A percentile compares a stretch with the other conserved stretches of the same genome.
Evolutionary conservation across 2,113 vertebrate species (phyloP).

Genomic region (Amphiprion ocellaris): DNA sequence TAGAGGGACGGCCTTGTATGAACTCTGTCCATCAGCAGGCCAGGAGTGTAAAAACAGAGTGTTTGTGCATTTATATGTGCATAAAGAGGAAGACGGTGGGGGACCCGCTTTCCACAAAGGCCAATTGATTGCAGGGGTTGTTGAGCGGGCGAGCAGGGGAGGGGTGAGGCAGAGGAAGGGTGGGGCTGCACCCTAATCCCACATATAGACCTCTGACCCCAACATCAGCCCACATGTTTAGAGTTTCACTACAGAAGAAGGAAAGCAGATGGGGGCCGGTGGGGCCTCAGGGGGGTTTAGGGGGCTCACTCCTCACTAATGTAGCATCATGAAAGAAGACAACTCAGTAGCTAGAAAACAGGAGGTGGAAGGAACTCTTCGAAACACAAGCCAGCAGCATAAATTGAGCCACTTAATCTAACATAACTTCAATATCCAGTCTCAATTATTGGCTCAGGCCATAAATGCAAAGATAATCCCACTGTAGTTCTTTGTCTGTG

Average conservation of each 20-base stretch:
- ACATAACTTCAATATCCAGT: slow-evolving; percentile 14
- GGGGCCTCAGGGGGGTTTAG: slow-evolving; percentile 43
- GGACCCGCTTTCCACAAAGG: slow-evolving; percentile 64
- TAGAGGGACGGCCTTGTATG: slow-evolving; percentile 4
- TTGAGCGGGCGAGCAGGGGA: slow-evolving; percentile 8
- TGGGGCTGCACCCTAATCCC: slow-evolving; percentile 65
- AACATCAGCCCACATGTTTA: slow-evolving; percentile 76
- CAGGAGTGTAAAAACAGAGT: slow-evolving; percentile 3
- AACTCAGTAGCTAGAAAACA: slow-evolving; percentile 32
- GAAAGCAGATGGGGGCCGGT: slow-evolving; percentile 63
- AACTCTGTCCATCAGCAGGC: slow-evolving; percentile 8
- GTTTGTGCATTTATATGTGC: slow-evolving; percentile 32
- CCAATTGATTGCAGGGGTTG: slow-evolving; percentile 65
- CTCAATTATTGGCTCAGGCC: slow-evolving; percentile 39
- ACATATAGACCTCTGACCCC: slow-evolving; percentile 77
- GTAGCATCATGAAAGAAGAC: slow-evolving; percentile 26
- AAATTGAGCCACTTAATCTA: slow-evolving; percentile 32
- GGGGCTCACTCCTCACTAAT: slow-evolving; percentile 26
- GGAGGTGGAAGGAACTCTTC: background rate
- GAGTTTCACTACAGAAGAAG: slow-evolving; percentile 65
- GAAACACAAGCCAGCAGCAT: slow-evolving; percentile 15
- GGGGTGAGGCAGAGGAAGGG: slow-evolving; percentile 60
- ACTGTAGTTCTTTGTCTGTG: background rate
- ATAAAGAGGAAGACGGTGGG: background rate
- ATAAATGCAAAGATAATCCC: slow-evolving; percentile 34